A percentile compares a stretch with the other conserved stretches of the same genome.
Conservation (phyloP, 2,113 vertebrate genomes). For the Sturnus vulgaris region DNA sequence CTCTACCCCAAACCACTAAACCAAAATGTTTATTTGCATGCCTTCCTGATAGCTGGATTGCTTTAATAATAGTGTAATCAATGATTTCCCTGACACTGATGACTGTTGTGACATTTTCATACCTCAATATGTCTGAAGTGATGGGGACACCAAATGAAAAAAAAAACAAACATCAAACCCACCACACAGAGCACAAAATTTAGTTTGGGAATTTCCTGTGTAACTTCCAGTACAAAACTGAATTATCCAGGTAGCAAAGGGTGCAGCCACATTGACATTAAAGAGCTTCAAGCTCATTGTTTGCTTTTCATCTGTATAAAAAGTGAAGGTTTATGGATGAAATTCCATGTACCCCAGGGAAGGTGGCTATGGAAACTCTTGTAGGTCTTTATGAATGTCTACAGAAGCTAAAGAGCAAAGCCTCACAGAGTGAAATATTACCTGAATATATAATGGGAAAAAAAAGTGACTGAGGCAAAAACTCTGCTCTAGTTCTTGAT, state of each 20-base stretch:
- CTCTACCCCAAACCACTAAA: not conserved
- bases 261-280: not conserved
- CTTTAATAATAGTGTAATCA: not conserved
- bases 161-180: not conserved
- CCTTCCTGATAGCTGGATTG: not conserved
- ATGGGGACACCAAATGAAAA: not conserved
- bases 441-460: accelerated
- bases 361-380: not conserved
- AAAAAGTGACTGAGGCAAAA: not conserved
- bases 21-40: not conserved
- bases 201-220: not conserved
- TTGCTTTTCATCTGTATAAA: not conserved
- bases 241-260: not conserved
- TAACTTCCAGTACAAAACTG: not conserved
- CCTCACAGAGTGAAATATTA: not conserved
- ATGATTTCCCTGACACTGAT: not conserved
- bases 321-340: not conserved
- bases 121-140: not conserved
- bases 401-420: not conserved
- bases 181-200: not conserved
- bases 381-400: not conserved
- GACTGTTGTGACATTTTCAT: not conserved
- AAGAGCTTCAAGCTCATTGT: not conserved
- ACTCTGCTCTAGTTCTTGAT: not conserved
- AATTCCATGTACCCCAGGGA: not conserved